A percentile compares a stretch with the other conserved stretches of the same genome.
These are phyloP conservation scores for Stenchaetothrips biformis DNA, from an alignment of 2,888 invertebrate genomes.

Conservation along the genomic window DNA sequence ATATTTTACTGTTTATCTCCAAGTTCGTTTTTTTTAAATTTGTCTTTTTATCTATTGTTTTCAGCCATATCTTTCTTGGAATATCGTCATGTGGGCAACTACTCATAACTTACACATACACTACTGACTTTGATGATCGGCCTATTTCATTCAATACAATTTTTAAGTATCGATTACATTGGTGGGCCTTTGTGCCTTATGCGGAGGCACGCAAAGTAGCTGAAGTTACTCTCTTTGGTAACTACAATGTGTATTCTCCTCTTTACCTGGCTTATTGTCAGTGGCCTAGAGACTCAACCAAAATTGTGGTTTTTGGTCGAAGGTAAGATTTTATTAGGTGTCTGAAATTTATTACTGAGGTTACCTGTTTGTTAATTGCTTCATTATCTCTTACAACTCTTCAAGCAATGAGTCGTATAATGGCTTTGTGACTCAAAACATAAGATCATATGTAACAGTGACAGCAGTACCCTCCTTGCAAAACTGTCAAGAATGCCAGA, in stretches of 20 bases:
- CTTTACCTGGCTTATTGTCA: conserved; percentile 64
- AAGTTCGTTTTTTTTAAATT: conserved; percentile 12
- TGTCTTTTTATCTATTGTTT: conserved; percentile 38
- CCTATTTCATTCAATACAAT: conserved; percentile 37
- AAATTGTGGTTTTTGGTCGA: conserved; percentile 63
- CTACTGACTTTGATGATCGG: conserved; percentile 44
- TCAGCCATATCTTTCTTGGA: conserved; percentile 87
- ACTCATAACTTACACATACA: conserved; percentile 79
- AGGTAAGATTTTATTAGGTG: conserved; percentile 50
- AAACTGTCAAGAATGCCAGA: conserved; percentile 57
- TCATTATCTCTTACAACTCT: not conserved
- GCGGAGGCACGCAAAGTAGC: conserved; percentile 53
- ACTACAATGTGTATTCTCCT: conserved; percentile 46
- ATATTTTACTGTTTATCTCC: no score
- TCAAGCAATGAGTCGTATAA: conserved; percentile 46
- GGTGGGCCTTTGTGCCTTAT: conserved; percentile 59
- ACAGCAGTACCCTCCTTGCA: conserved; percentile 61
- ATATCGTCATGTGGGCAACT: conserved; percentile 92
- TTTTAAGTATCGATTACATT: conserved; percentile 62
- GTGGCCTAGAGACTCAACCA: conserved; percentile 62
- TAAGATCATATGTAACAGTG: conserved; percentile 58
- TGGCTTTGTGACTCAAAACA: conserved; percentile 32
- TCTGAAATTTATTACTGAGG: not conserved
- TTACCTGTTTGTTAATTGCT: not conserved
- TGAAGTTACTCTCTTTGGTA: conserved; percentile 57